A percentile compares a stretch with the other conserved stretches of the same genome.
Conservation (phyloP, 2,888 invertebrate species). For the Rhorus exstirpatorius region DNA sequence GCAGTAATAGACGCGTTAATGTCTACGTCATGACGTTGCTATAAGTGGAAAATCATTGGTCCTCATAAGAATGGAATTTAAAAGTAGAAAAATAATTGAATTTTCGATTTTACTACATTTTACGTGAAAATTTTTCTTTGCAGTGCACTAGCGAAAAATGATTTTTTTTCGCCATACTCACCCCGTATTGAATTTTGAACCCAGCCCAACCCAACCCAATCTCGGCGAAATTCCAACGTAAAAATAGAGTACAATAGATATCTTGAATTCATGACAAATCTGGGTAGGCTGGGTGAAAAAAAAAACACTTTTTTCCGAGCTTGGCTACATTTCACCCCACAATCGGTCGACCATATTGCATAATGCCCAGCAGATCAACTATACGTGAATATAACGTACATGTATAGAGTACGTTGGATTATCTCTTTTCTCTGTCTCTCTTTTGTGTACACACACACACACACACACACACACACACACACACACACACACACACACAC, state of each 20-base stretch:
- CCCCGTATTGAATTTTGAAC: not conserved
- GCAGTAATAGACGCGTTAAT: not conserved
- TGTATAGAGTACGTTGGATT: conserved; percentile 46
- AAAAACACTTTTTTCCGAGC: conserved; percentile 23
- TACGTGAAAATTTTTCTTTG: not conserved
- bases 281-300: not conserved
- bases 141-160: not conserved
- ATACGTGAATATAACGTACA: conserved; percentile 2
- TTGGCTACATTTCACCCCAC: conserved; percentile 36
- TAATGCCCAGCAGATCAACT: conserved; percentile 24
- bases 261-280: conserved; percentile 3
- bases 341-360: conserved; percentile 31
- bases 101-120: not conserved
- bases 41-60: conserved; percentile 1
- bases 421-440: conserved; percentile 35
- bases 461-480: too few relatives aligned
- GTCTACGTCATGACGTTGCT: not conserved
- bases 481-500: too few relatives aligned
- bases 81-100: not conserved
- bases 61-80: not conserved
- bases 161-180: not conserved
- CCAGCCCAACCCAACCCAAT: not conserved
- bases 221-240: not conserved
- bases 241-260: not conserved
- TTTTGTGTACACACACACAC: too few relatives aligned